Evolutionary conservation across 2,113 vertebrate species (phyloP), one percentile per base, ranked within the genome.

Genomic region (Centropus bengalensis): DNA sequence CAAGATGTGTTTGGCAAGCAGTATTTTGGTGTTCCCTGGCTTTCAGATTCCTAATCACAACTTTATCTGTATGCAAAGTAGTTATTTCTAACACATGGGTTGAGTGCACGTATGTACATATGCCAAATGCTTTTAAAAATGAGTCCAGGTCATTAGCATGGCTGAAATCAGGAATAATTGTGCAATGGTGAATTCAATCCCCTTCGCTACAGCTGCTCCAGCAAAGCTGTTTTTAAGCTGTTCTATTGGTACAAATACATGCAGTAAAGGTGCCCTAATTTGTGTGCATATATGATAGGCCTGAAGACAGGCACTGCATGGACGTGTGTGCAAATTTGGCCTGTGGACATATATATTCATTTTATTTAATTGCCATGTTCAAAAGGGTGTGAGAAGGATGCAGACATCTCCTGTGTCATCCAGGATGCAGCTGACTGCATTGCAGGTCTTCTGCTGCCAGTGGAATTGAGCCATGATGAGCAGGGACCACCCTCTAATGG

Each of bases 401-500:
- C 60, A 88, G 51, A 11, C 78, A 26, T 77, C 49, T 78, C 59
- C 70, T 64, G 84, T 44, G 22, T 56, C 94, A 86, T 93, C 93
- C 47, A 60, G 52, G 10, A 52, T 5, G n/a, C 88, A 82, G 77
- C 64, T 89, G 69, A 88, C 87, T 77, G 87, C 60, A 93, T 87
- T 66, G 69, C 85, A 96, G 87, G 84, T 82, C 88, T 82, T 86
- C 94, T 93, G 71, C 92, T 96, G 91, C 84, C 93, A 86, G 91
- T 93, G 91, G 60, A 92, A 86, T 69, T 80, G 96, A 96, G 81
- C 77, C 85, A 24, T 36, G 84, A 83, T 76, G 82, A 96, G 86
- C 22, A 88, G 79, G 91, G 93, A 92, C 91, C 94, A 94, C 95
- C 93, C 97, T 96, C 95, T 96, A 85, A 71, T 76, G 83, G 86